phyloP scores from a whole-genome alignment of 2,888 invertebrate genomes.

The Callosobruchus maculatus region DNA sequence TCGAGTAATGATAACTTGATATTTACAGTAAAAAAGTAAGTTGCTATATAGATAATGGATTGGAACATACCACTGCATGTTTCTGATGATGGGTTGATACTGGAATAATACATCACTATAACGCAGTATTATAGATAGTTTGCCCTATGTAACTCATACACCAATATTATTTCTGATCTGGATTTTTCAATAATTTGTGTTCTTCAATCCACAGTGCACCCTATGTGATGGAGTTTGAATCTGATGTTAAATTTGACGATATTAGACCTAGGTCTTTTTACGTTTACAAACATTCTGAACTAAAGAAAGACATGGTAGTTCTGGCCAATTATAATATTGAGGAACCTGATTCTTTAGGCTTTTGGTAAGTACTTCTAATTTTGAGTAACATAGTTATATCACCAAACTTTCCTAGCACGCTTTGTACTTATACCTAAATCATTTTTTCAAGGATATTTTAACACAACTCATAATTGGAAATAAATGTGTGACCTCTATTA shows the following conservation, averaged over 20 bases:
- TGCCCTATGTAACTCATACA: too few relatives aligned
- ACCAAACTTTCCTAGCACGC: too few relatives aligned
- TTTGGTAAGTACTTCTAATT: slow-evolving; percentile 56
- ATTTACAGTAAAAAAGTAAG: slow-evolving; percentile 46
- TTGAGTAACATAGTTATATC: too few relatives aligned
- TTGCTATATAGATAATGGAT: slow-evolving; percentile 3
- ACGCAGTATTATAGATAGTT: too few relatives aligned
- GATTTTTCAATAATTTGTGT: neutral
- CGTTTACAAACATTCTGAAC: slow-evolving; percentile 52
- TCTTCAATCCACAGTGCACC: slow-evolving; percentile 4
- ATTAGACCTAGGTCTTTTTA: slow-evolving; percentile 67
- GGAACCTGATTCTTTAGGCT: slow-evolving; percentile 61
- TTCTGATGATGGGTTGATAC: too few relatives aligned
- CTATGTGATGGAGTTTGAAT: slow-evolving; percentile 36
- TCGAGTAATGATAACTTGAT: slow-evolving; percentile 44
- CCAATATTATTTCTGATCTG: too few relatives aligned
- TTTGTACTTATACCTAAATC: too few relatives aligned
- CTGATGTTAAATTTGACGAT: slow-evolving; percentile 49
- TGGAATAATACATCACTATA: too few relatives aligned
- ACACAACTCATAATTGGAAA: too few relatives aligned
- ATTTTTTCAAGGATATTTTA: too few relatives aligned
- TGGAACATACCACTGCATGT: too few relatives aligned
- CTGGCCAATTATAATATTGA: slow-evolving; percentile 76
- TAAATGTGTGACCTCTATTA: too few relatives aligned
- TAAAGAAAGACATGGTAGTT: slow-evolving; percentile 60